Base-by-base conservation (phyloP, 2,888 invertebrate species). In the Cheilosia vulpina region DNA sequence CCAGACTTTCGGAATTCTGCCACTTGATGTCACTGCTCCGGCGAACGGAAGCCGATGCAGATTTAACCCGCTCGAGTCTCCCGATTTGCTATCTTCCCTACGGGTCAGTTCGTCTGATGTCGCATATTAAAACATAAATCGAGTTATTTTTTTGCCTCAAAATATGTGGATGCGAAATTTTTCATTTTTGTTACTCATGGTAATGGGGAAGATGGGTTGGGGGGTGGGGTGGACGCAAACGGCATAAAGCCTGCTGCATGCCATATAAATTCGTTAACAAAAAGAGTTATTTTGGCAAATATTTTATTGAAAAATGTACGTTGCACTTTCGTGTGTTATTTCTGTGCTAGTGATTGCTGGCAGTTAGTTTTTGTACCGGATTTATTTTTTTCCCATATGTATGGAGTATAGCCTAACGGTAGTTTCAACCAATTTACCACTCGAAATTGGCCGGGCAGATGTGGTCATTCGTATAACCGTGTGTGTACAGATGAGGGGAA, bases 221-320 rank as follows among this genome's bases (percentile, higher is more conserved):
- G 50, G 6, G 11, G 19, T 50, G 47, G 47, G 15, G 19, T n/a
- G 9, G 11, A 7, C 6, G 43, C 27, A 6, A 4, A 43, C 9
- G 13, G n/a, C n/a, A 43, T 55, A 43, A 47, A 34, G 38, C 24
- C 13, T n/a, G 13, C 47, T 15, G 38, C 24, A n/a, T n/a, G 13
- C 47, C n/a, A 34, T 52, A 55, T 63, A 57, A 76, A 69, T 73
- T 63, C 43, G 55, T 63, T 78, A 27, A 27, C n/a, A 72, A 45
- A 17, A 68, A 63, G 73, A 78, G 73, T 68, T 68, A 83, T 78
- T 83, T 68, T 73, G 57, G 27, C 47, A 78, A 83, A 83, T 83
- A 78, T 83, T 73, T 83, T 73, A 83, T 73, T 78, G 68, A 73
- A 83, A 83, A 73, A 78, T 83, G 38, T 77, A 66, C 66, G 58